phyloP scores from a whole-genome alignment of 2,888 invertebrate species.

The Sarcophaga variegata region DNA sequence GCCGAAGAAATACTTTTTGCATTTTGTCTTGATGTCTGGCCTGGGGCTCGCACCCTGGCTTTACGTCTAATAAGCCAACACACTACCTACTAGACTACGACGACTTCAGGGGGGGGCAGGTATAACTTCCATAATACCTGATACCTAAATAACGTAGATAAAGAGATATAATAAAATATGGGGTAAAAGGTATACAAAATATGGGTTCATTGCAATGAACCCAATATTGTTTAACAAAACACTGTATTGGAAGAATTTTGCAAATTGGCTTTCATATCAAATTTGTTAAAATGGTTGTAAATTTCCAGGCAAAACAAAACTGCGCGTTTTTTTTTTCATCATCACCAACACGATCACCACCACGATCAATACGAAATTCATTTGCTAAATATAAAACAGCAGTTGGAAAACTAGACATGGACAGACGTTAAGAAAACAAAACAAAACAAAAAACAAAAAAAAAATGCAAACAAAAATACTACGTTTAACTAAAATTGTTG shows the following conservation, averaged over 20 bases:
- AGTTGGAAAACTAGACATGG: constrained; percentile 30
- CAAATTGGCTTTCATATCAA: constrained; percentile 1
- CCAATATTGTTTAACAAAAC: neutral
- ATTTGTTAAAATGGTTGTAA: constrained; percentile 50
- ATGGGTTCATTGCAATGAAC: too few species aligned
- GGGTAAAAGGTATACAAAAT: too few species aligned
- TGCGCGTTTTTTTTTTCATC: constrained; percentile 5
- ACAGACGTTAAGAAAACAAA: neutral
- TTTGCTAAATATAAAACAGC: constrained; percentile 47
- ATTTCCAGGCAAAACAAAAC: constrained; percentile 39
- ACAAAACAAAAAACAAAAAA: constrained; percentile 13
- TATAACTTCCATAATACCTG: too few species aligned
- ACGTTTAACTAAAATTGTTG: neutral
- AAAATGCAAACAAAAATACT: neutral
- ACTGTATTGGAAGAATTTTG: neutral
- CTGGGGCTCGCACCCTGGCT: too few species aligned
- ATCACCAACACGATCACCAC: neutral
- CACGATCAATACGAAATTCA: constrained; percentile 33
- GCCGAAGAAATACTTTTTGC: too few species aligned
- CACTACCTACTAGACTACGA: too few species aligned
- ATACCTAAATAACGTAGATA: too few species aligned
- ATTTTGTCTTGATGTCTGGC: too few species aligned
- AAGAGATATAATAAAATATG: too few species aligned
- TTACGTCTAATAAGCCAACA: too few species aligned
- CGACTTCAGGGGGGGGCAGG: too few species aligned